phyloP scores from a whole-genome alignment of 2,797 vertebrate genomes.

The Eulemur coronatus region DNA sequence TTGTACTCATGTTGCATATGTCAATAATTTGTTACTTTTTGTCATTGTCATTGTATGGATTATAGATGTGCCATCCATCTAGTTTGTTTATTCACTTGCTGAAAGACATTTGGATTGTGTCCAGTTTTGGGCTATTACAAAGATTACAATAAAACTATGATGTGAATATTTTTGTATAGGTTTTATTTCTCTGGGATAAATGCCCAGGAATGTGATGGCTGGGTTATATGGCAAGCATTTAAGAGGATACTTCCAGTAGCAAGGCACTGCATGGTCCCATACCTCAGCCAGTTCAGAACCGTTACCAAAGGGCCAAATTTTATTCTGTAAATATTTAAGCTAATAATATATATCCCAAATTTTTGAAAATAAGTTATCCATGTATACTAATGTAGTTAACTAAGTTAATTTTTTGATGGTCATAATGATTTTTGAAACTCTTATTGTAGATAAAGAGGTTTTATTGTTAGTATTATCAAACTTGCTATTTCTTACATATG shows the following conservation, averaged over 20 bases:
- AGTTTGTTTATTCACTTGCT: background rate
- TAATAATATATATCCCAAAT: background rate
- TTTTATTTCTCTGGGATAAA: conserved; percentile 27
- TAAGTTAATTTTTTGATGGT: background rate
- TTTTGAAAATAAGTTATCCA: background rate
- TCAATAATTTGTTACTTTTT: background rate
- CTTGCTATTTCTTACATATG: background rate
- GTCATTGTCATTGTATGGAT: background rate
- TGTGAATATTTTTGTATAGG: background rate
- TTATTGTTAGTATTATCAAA: background rate
- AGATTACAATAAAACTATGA: background rate
- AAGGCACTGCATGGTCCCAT: background rate
- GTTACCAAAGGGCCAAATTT: background rate
- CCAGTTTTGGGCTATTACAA: background rate
- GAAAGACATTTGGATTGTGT: background rate
- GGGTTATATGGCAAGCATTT: background rate
- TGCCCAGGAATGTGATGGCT: background rate
- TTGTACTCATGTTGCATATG: background rate
- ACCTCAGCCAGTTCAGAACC: background rate
- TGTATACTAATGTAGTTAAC: background rate
- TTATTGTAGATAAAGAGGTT: background rate
- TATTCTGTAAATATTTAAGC: background rate
- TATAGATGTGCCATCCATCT: background rate
- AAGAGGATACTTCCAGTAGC: background rate
- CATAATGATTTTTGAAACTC: background rate